These are phyloP conservation scores for Megatriorchis doriae DNA, from an alignment of 2,113 vertebrate genomes.

Conservation along the genomic window DNA sequence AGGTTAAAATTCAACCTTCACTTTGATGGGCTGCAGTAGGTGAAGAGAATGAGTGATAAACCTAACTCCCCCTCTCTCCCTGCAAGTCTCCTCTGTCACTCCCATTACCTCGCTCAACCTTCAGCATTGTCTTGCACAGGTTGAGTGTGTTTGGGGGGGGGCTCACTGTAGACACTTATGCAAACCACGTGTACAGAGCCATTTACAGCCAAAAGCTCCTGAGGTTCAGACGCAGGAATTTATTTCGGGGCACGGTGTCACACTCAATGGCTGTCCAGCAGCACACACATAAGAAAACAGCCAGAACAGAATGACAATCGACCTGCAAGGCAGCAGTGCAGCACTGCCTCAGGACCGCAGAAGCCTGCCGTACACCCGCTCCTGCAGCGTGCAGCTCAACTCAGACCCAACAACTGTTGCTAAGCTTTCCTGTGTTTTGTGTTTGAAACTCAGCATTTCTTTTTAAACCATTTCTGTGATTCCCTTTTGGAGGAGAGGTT, in stretches of 20 bases:
- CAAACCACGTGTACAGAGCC: rapidly evolving
- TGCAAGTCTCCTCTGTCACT: background rate
- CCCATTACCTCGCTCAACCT: background rate
- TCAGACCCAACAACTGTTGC: background rate
- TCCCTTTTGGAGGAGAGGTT: background rate
- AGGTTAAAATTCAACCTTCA: conserved; percentile 4
- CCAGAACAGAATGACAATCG: background rate
- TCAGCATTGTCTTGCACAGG: background rate
- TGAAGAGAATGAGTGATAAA: background rate
- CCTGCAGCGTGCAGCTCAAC: rapidly evolving
- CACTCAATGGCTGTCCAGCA: background rate
- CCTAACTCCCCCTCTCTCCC: background rate
- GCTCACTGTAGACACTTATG: background rate
- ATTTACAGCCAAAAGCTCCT: background rate
- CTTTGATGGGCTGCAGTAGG: background rate
- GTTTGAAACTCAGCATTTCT: background rate
- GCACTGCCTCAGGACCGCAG: background rate
- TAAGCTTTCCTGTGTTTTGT: background rate
- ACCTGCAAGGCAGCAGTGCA: background rate
- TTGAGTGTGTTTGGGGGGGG: background rate
- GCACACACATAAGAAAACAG: background rate
- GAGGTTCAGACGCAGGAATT: background rate
- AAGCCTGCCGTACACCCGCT: rapidly evolving
- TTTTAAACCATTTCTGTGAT: background rate
- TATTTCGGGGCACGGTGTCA: background rate